A percentile compares a stretch with the other conserved stretches of the same genome.
Evolutionary conservation across 1,140 invertebrate genomes (phyloP).

Genomic region (Odontomachus brunneus): DNA sequence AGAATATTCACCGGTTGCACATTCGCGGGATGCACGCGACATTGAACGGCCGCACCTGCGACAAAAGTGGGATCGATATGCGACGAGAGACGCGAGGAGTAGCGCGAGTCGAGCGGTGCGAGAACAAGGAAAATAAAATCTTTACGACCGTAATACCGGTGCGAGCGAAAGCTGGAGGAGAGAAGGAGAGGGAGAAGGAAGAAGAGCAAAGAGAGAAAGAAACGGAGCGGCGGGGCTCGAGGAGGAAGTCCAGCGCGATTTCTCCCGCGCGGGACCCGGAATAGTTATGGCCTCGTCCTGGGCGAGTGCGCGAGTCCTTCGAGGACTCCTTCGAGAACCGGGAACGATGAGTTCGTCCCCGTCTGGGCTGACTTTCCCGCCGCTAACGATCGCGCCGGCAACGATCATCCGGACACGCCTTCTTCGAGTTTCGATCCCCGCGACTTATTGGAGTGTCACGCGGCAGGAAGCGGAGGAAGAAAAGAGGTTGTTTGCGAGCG

Average conservation of each 20-base stretch:
- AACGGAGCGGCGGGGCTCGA: neutral
- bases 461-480: neutral
- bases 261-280: neutral
- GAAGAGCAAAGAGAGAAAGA: constrained; percentile 4
- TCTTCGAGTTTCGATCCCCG: constrained; percentile 59
- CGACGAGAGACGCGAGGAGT: neutral
- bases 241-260: neutral
- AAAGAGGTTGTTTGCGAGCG: neutral
- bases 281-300: constrained; percentile 49
- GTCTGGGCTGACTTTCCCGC: neutral
- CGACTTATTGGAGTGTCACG: constrained; percentile 55
- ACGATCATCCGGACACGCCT: constrained; percentile 41
- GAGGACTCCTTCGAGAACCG: neutral
- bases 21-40: neutral
- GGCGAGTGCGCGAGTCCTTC: too few relatives aligned
- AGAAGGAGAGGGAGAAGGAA: neutral
- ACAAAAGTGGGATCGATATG: neutral
- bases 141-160: constrained; percentile 19
- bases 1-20: neutral
- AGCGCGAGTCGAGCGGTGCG: neutral
- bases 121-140: neutral
- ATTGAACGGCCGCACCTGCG: neutral
- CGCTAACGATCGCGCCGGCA: constrained; percentile 41
- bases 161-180: neutral
- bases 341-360: constrained; percentile 2